Evolutionary conservation across 2,113 vertebrate genomes (phyloP).

Genomic region (Malaclemys terrapin): DNA sequence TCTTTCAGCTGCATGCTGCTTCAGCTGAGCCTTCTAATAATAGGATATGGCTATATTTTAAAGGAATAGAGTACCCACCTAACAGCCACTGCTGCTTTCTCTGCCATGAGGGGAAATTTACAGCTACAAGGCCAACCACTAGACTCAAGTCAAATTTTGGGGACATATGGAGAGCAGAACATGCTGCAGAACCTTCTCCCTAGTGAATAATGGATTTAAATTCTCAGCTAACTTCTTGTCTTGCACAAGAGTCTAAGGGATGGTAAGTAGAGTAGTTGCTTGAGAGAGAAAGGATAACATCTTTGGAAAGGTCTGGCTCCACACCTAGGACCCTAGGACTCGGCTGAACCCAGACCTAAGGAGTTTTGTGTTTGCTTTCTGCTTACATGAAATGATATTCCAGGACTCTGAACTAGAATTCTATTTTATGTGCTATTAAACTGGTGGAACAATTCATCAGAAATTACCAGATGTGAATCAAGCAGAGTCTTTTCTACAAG

Average conservation of each 20-base stretch:
- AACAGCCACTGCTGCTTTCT: background rate
- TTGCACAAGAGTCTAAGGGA: background rate
- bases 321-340: background rate
- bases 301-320: background rate
- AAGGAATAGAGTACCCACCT: background rate
- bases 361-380: background rate
- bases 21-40: background rate
- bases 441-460: background rate
- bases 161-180: background rate
- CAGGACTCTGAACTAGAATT: background rate
- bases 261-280: background rate
- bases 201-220: background rate
- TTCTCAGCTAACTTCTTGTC: background rate
- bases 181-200: background rate
- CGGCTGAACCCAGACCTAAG: background rate
- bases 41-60: accelerated
- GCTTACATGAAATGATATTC: background rate
- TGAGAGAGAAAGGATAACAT: background rate
- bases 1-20: background rate
- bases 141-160: background rate
- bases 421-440: background rate
- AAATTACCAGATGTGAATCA: background rate
- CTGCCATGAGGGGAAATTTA: background rate
- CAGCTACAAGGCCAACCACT: background rate
- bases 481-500: background rate